Evolutionary conservation across 2,888 invertebrate genomes (phyloP).

Genomic region (Caenorhabditis macrosperma): DNA sequence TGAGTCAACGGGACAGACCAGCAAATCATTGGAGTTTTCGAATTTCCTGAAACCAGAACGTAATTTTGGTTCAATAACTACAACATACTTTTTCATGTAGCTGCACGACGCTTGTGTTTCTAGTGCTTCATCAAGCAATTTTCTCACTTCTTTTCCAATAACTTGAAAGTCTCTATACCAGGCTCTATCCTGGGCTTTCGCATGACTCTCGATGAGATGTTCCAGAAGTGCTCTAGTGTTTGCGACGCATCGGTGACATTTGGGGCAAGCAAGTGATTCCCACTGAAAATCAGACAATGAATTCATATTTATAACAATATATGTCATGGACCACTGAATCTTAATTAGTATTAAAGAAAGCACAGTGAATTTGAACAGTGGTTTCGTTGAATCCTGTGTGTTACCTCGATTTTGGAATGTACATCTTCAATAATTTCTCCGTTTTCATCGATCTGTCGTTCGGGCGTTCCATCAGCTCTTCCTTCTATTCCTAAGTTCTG

Average conservation of each 20-base stretch:
- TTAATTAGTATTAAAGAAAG: no score
- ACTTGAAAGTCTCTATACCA: conserved; percentile 10
- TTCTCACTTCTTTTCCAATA: background rate
- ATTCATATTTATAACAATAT: background rate
- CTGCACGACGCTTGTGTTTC: conserved; percentile 16
- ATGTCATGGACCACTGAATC: no score
- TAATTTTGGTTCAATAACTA: background rate
- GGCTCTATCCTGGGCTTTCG: conserved; percentile 15
- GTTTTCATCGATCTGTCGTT: background rate
- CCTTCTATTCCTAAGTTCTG: conserved; percentile 26
- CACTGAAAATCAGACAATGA: conserved; percentile 35
- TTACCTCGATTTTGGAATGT: conserved; percentile 14
- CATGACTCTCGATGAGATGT: conserved; percentile 26
- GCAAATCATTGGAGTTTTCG: conserved; percentile 28
- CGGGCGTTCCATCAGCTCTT: background rate
- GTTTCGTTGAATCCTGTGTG: background rate
- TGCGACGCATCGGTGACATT: conserved; percentile 6
- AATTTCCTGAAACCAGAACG: conserved; percentile 20
- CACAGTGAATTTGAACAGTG: background rate
- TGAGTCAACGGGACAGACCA: conserved; percentile 21
- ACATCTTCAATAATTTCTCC: conserved; percentile 6
- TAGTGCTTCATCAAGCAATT: conserved; percentile 4
- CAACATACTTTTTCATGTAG: conserved; percentile 19
- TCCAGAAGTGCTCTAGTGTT: background rate
- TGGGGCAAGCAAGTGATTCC: conserved; percentile 17